Base-by-base conservation (phyloP, 2,888 invertebrate genomes). In the Nomada flava region DNA sequence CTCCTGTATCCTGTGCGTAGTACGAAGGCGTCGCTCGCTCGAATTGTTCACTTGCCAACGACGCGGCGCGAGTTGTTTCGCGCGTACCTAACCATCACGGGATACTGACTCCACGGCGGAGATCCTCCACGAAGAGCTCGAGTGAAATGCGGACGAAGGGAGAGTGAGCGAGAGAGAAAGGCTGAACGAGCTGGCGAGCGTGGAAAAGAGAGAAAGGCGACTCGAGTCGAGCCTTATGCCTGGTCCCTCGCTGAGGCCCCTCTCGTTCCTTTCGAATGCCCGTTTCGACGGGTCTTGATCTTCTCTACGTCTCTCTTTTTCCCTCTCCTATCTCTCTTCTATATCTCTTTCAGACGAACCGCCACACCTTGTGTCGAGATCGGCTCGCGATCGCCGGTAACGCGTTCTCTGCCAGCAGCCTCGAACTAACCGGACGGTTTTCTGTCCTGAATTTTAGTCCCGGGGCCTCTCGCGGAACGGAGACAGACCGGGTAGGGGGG, bases 361-460 rank as follows among this genome's bases (percentile, higher is more conserved):
- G 91, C 90, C 91, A 92, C 91, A 92, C 92, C 92, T 91, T 90
- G 87, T 82, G 47, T 3, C 76, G 80, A 83, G 85, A 90, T 89
- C 87, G 87, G 75, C 88, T 86, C 84, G 82, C 84, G 88, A 90
- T 89, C 90, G 85, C 83, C 86, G 87, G 88, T 90, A 89, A 86
- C 87, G 82, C 79, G 80, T 82, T 82, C 79, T 53, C 83, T 65
- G 74, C 74, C 84, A 71, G 71, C 85, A 75, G 63, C 57, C 79
- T 76, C 76, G 67, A 73, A 74, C 86, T 87, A 87, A 86, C 81
- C 88, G 80, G 87, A 88, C 90, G 85, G 86, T 78, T 89, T 89
- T 90, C 90, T 90, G 90, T 88, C 90, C 91, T 91, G 91, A 90
- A 92, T 91, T 91, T 88, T 89, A 90, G 82, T 83, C 88, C 82